phyloP scores from a whole-genome alignment of 2,888 invertebrate species.

The Nysson spinosus region DNA sequence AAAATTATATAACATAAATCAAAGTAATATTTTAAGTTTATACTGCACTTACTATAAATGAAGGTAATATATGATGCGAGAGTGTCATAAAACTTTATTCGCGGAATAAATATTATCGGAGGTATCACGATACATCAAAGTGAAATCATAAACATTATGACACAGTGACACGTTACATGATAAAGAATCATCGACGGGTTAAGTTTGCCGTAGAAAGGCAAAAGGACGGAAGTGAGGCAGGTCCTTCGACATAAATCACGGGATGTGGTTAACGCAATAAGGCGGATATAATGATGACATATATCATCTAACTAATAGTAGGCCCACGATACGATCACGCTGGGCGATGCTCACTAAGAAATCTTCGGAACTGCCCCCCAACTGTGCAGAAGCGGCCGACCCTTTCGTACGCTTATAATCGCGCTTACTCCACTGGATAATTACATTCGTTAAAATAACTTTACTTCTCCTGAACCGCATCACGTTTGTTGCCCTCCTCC shows the following conservation, averaged over 20 bases:
- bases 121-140: background rate
- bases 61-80: background rate
- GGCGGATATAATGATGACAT: slow-evolving; percentile 58
- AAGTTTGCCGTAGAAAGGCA: slow-evolving; percentile 25
- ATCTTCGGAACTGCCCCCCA: slow-evolving; percentile 48
- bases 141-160: slow-evolving; percentile 39
- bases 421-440: slow-evolving; percentile 54
- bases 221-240: slow-evolving; percentile 49
- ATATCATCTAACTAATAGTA: slow-evolving; percentile 57
- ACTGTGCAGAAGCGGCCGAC: slow-evolving; percentile 38
- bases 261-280: slow-evolving; percentile 54
- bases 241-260: slow-evolving; percentile 49
- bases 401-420: slow-evolving; percentile 57
- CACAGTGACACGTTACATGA: slow-evolving; percentile 31
- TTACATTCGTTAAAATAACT: slow-evolving; percentile 70
- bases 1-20: too few species aligned
- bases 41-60: too few species aligned
- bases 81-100: background rate
- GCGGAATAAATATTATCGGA: background rate
- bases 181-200: slow-evolving; percentile 29
- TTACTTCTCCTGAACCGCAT: slow-evolving; percentile 17
- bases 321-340: slow-evolving; percentile 54
- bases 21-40: too few species aligned
- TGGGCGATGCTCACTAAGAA: slow-evolving; percentile 46
- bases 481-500: slow-evolving; percentile 21